Conservation (phyloP, 2,888 invertebrate species). For the Hypomecis punctinalis region DNA sequence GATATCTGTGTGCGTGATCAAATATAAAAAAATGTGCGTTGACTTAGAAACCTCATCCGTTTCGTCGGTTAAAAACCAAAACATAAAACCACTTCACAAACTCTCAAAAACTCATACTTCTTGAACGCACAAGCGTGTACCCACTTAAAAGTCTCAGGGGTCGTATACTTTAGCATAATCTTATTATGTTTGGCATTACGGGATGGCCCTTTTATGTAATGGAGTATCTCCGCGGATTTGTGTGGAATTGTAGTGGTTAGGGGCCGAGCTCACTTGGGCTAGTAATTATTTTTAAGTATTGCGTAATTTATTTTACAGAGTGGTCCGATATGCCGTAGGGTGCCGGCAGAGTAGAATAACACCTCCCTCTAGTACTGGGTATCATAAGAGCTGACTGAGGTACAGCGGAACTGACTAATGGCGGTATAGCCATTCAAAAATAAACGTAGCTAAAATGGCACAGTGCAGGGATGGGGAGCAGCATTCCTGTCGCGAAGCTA, state of each 20-base stretch:
- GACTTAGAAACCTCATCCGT: too few relatives aligned
- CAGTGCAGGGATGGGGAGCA: too few relatives aligned
- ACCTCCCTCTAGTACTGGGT: too few relatives aligned
- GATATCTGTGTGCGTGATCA: too few relatives aligned
- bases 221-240: slow-evolving; percentile 27
- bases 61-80: background rate
- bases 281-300: slow-evolving; percentile 7
- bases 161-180: slow-evolving; percentile 29
- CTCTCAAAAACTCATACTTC: slow-evolving; percentile 12
- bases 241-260: slow-evolving; percentile 19
- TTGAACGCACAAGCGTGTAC: slow-evolving; percentile 7
- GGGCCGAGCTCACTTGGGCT: slow-evolving; percentile 11
- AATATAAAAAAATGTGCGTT: too few relatives aligned
- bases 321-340: background rate
- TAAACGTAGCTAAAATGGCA: too few relatives aligned
- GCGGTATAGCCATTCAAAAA: too few relatives aligned
- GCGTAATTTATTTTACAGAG: too few relatives aligned
- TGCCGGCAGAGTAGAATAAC: too few relatives aligned
- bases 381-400: background rate
- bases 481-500: too few relatives aligned
- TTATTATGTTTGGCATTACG: slow-evolving; percentile 32
- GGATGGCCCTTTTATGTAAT: slow-evolving; percentile 27
- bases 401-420: too few relatives aligned
- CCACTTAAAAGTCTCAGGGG: slow-evolving; percentile 26
- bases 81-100: slow-evolving; percentile 5